These are phyloP conservation scores for Rousettus leschenaultii DNA, from an alignment of 2,113 vertebrate genomes.

Conservation along the genomic window DNA sequence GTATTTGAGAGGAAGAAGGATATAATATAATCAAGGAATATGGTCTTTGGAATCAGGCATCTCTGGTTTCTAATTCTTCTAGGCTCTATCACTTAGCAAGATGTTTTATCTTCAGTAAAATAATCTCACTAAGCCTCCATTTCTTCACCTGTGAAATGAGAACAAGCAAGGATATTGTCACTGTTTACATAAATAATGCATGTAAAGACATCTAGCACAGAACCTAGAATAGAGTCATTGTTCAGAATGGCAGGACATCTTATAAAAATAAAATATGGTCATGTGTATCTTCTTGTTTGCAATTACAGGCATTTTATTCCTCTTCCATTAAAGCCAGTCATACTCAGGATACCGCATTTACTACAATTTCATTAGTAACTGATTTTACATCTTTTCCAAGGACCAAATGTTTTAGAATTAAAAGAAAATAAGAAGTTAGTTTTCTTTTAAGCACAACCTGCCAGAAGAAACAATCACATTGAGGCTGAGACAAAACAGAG, in stretches of 20 bases:
- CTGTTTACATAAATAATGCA: conserved; percentile 23
- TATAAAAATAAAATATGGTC: not conserved
- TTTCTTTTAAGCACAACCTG: conserved; percentile 39
- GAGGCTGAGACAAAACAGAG: conserved; percentile 61
- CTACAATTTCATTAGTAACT: conserved; percentile 19
- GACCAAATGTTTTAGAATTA: conserved; percentile 46
- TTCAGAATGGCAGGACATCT: not conserved
- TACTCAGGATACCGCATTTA: conserved; percentile 26
- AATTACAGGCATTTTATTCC: not conserved
- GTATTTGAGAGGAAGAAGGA: not conserved
- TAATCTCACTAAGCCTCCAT: not conserved
- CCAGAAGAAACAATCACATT: conserved; percentile 61
- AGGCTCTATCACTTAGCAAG: not conserved
- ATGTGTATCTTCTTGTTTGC: not conserved
- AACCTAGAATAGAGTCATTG: not conserved
- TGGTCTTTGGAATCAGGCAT: not conserved
- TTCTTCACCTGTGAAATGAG: conserved; percentile 21
- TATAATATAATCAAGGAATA: not conserved
- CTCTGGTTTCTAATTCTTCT: conserved; percentile 28
- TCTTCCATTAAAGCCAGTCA: conserved; percentile 13
- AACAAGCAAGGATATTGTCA: not conserved
- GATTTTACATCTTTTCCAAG: conserved; percentile 16
- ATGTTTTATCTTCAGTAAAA: not conserved
- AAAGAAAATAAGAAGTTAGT: conserved; percentile 50
- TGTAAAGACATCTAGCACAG: not conserved